Percentiles rank a stretch among this genome's conserved stretches.
phyloP scores from a whole-genome alignment of 2,888 invertebrate species.

The Idaea biselata region DNA sequence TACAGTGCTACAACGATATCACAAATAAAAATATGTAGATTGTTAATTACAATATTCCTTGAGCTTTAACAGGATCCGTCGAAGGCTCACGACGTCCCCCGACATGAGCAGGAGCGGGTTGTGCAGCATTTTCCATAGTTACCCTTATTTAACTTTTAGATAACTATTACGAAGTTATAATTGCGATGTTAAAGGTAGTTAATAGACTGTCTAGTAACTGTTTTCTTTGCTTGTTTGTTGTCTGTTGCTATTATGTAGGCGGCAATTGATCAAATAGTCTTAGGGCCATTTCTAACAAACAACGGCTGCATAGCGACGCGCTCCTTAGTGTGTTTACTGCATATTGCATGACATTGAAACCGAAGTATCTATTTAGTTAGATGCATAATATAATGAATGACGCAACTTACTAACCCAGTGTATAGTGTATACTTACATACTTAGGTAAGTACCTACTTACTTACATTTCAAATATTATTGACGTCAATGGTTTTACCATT shows the following conservation, averaged over 20 bases:
- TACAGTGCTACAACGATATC: too few relatives aligned
- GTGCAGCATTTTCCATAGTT: conserved; percentile 57
- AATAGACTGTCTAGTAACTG: neutral
- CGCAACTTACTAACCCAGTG: too few relatives aligned
- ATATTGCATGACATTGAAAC: conserved; percentile 2
- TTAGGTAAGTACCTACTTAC: neutral
- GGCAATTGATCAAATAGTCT: neutral
- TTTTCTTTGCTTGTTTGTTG: neutral
- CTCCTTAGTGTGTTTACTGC: too few relatives aligned
- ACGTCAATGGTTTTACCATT: neutral
- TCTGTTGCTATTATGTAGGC: neutral
- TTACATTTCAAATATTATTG: neutral
- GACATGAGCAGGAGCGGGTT: conserved; percentile 39
- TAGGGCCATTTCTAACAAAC: neutral
- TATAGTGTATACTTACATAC: too few relatives aligned
- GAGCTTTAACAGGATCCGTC: conserved; percentile 68
- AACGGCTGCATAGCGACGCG: too few relatives aligned
- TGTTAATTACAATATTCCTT: conserved; percentile 63
- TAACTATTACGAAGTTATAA: neutral
- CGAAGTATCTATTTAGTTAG: neutral
- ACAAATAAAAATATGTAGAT: neutral
- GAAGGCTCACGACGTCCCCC: conserved; percentile 59
- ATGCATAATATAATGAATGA: neutral
- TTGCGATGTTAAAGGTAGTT: neutral
- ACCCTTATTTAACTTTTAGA: conserved; percentile 1